Percentiles rank a stretch among this genome's conserved stretches.
phyloP scores from a whole-genome alignment of 2,113 vertebrate species.

The Rousettus leschenaultii region DNA sequence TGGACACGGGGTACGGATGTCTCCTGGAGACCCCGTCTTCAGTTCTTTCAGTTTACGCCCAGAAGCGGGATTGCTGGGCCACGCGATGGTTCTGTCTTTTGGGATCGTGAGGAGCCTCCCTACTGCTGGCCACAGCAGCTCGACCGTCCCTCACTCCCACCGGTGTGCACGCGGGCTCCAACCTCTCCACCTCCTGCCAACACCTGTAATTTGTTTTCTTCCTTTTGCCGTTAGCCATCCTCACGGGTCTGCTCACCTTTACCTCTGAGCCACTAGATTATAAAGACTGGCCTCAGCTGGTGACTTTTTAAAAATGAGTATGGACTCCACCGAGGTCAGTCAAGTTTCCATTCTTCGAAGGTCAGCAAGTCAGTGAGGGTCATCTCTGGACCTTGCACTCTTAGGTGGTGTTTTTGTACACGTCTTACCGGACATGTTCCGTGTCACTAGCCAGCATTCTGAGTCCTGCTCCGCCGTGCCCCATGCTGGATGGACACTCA shows the following conservation, averaged over 20 bases:
- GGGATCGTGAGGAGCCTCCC: too few relatives aligned
- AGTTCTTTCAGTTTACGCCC: not conserved
- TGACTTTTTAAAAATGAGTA: not conserved
- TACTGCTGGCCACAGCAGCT: not conserved
- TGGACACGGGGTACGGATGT: not conserved
- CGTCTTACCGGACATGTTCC: fast-evolving
- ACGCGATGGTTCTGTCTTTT: too few relatives aligned
- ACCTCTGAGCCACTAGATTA: not conserved
- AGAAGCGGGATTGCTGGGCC: not conserved
- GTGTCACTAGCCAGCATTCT: fast-evolving
- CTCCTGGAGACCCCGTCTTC: not conserved
- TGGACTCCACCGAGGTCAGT: not conserved
- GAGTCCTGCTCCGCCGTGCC: fast-evolving
- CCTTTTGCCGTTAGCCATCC: not conserved
- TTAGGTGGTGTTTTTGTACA: not conserved
- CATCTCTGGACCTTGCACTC: not conserved
- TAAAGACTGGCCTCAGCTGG: not conserved
- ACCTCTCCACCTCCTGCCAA: not conserved
- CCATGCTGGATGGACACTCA: fast-evolving
- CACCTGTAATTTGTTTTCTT: too few relatives aligned
- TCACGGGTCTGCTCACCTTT: not conserved
- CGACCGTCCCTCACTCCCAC: not conserved
- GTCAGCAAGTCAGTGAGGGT: not conserved
- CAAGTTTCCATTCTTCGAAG: not conserved
- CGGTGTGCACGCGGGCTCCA: fast-evolving